phyloP scores from a whole-genome alignment of 2,888 invertebrate species.

The Eupsilia transversa region DNA sequence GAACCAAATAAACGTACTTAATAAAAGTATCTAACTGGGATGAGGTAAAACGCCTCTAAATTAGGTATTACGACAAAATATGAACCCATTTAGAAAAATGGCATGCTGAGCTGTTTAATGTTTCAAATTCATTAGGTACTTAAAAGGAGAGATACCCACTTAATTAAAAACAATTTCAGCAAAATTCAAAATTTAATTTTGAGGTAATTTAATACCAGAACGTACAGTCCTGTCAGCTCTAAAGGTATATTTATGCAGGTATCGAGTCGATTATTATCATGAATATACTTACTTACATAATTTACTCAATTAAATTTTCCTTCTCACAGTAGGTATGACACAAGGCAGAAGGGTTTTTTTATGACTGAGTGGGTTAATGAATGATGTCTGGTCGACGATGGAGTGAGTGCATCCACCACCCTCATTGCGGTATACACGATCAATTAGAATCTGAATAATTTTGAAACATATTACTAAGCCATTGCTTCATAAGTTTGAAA shows the following conservation, averaged over 20 bases:
- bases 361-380: background rate
- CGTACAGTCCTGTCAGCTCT: background rate
- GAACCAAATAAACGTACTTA: background rate
- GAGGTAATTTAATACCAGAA: background rate
- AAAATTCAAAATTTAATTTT: background rate
- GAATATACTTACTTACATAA: no score
- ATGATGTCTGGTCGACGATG: background rate
- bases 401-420: background rate
- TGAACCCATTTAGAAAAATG: background rate
- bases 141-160: no score
- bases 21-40: background rate
- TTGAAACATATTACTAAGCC: no score
- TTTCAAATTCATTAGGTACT: no score
- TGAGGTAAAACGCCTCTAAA: constrained; percentile 21
- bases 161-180: background rate
- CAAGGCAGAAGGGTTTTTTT: background rate
- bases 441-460: no score
- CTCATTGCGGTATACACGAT: no score
- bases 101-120: background rate
- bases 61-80: constrained; percentile 6
- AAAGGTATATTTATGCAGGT: background rate
- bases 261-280: background rate
- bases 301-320: constrained; percentile 21
- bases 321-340: background rate
- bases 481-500: no score